Conservation (phyloP, 2,888 invertebrate genomes). For the Schizaphis graminum region DNA sequence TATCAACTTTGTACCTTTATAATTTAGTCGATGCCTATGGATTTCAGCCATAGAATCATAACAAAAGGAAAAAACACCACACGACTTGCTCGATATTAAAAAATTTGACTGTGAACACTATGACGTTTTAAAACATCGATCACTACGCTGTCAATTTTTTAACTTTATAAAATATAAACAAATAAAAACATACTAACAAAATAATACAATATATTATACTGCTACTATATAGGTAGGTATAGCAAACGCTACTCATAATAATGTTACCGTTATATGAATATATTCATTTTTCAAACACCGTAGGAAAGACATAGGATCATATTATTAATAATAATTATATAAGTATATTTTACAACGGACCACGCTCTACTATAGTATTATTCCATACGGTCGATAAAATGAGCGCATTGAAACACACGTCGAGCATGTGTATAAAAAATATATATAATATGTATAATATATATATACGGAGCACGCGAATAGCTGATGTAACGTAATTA, state of each 20-base stretch:
- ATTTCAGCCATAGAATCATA: not conserved
- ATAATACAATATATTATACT: not conserved
- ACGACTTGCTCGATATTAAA: not conserved
- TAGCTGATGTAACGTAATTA: constrained; percentile 22
- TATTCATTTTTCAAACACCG: not conserved
- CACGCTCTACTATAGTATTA: not conserved
- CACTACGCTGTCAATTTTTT: not conserved
- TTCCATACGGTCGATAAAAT: not conserved
- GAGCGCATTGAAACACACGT: not conserved
- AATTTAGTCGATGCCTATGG: not conserved
- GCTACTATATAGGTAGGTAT: not conserved
- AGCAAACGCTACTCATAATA: not conserved
- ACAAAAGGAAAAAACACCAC: not conserved
- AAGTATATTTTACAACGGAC: not conserved
- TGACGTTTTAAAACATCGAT: not conserved
- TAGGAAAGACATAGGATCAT: not conserved
- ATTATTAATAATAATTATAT: not conserved
- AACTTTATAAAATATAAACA: not conserved
- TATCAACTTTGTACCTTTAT: not conserved
- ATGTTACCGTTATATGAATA: constrained; percentile 28
- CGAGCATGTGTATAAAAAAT: not conserved
- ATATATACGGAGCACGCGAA: not conserved
- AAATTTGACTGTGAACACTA: not conserved
- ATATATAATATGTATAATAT: not conserved
- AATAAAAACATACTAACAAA: not conserved